Conservation (phyloP, 2,888 invertebrate species). For the Teinopalpus imperialis region DNA sequence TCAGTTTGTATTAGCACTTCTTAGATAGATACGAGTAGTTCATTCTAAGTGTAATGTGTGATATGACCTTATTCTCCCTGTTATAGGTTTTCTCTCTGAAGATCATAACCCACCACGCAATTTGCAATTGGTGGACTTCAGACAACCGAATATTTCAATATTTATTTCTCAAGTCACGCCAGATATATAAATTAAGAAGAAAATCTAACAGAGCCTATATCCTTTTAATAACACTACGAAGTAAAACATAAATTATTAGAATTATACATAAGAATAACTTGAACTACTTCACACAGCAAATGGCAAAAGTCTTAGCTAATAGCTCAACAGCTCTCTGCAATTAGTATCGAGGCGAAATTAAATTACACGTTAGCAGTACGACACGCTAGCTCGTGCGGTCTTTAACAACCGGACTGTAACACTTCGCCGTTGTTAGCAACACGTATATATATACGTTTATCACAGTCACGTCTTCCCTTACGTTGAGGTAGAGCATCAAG, state of each 20-base stretch:
- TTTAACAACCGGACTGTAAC: conserved; percentile 15
- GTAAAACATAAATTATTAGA: conserved; percentile 15
- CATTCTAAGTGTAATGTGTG: no score
- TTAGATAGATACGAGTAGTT: no score
- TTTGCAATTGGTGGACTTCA: no score
- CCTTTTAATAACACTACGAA: conserved; percentile 14
- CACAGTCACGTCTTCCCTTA: no score
- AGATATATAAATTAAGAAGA: not conserved
- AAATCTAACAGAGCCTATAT: not conserved
- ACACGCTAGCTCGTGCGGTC: conserved; percentile 22
- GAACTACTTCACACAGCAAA: conserved; percentile 21
- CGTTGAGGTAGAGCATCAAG: no score
- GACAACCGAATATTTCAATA: no score
- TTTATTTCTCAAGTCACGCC: no score
- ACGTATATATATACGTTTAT: not conserved
- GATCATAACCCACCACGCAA: no score
- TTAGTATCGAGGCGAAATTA: conserved; percentile 25
- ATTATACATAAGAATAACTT: conserved; percentile 23
- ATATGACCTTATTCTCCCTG: no score
- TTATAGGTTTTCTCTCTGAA: no score
- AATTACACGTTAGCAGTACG: conserved; percentile 24
- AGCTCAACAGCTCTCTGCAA: conserved; percentile 19
- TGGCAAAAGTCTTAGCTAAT: conserved; percentile 26
- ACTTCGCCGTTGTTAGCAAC: conserved; percentile 3
- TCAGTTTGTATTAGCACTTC: no score